A percentile compares a stretch with the other conserved stretches of the same genome.
Evolutionary conservation across 2,797 vertebrate genomes (phyloP).

Genomic region (Danio kyathit): DNA sequence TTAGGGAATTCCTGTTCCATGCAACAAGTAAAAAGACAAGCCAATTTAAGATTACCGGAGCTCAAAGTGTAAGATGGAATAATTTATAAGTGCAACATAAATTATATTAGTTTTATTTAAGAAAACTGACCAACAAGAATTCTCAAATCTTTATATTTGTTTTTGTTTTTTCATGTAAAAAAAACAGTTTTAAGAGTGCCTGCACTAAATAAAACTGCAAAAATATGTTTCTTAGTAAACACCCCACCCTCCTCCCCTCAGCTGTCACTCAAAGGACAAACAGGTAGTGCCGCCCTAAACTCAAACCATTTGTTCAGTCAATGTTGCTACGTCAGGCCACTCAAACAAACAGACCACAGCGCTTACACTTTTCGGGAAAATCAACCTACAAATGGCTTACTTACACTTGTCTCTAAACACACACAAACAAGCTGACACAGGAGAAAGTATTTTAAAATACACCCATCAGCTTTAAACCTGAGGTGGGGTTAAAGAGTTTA

Average conservation of each 20-base stretch:
- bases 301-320: conserved; percentile 37
- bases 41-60: too few species aligned
- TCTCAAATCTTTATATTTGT: not conserved
- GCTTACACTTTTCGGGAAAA: conserved; percentile 22
- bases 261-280: not conserved
- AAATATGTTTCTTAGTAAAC: conserved; percentile 18
- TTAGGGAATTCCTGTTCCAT: not conserved
- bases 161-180: not conserved
- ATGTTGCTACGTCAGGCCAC: conserved; percentile 22
- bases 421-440: conserved; percentile 6
- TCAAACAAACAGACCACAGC: conserved; percentile 36
- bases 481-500: not conserved
- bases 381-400: conserved; percentile 9
- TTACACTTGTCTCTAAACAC: not conserved
- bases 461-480: not conserved
- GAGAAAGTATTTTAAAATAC: not conserved
- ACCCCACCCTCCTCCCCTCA: not conserved
- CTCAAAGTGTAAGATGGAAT: not conserved
- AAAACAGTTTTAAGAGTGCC: not conserved
- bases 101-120: not conserved
- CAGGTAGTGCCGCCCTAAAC: conserved; percentile 32
- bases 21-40: not conserved
- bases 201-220: not conserved
- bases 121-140: not conserved
- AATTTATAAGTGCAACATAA: not conserved